These are phyloP conservation scores for Natator depressus DNA, from an alignment of 2,113 vertebrate species.

Conservation along the genomic window DNA sequence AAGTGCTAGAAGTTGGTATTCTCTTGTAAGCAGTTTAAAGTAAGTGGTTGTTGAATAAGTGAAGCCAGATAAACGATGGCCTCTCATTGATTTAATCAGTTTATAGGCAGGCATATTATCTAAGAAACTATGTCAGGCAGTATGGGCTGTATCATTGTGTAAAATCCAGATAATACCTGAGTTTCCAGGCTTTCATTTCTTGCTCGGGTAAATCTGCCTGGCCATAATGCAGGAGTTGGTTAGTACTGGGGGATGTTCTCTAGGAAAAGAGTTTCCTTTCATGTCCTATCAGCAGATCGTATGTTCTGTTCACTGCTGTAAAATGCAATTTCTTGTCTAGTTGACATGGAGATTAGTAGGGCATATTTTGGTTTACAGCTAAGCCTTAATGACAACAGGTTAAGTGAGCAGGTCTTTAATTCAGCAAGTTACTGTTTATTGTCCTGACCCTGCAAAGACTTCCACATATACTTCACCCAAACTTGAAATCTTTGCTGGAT, in stretches of 20 bases:
- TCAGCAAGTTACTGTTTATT: neutral
- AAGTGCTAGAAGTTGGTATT: neutral
- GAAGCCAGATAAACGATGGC: neutral
- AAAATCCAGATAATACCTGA: neutral
- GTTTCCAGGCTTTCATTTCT: neutral
- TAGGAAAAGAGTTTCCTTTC: neutral
- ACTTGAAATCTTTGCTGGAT: neutral
- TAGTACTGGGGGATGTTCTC: neutral
- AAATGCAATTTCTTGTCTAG: neutral
- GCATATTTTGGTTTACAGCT: neutral
- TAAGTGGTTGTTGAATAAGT: neutral
- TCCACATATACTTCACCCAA: neutral
- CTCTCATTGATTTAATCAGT: neutral
- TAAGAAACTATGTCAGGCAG: neutral
- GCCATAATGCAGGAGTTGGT: neutral
- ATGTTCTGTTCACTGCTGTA: neutral
- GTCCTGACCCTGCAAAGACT: neutral
- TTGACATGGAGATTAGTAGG: neutral
- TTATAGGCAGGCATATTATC: neutral
- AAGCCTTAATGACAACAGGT: neutral
- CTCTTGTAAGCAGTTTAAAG: accelerated
- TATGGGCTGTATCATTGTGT: neutral
- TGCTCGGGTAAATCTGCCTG: neutral
- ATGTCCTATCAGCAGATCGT: neutral
- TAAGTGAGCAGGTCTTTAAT: neutral